Base-by-base conservation (phyloP, 1,140 invertebrate species). In the Drosophila bocki region DNA sequence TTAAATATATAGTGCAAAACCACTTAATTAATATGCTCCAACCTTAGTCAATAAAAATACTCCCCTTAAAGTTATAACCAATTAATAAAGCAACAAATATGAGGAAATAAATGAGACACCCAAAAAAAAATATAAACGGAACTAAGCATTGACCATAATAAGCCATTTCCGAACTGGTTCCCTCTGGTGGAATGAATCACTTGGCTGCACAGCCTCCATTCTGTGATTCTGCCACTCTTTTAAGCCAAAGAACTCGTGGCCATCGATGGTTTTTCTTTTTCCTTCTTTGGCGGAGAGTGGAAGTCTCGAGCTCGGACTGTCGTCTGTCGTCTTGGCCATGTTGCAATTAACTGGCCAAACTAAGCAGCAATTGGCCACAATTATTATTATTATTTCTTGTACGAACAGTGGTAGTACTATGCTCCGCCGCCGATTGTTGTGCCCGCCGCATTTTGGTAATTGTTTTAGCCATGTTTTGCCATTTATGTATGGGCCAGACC, bases 341-440 rank as follows among this genome's bases (percentile, higher is more conserved):
- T 90, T 84, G 84, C 84, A 88, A 88, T 88, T 88, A 88, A 88
- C 84, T 88, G 78, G 59, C 77, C 83, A 88, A 88, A 84, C 84
- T 88, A 88, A 88, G 80, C 85, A 88, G 77, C 84, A 88, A 88
- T 88, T 88, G 84, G 84, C 84, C 74, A 88, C 84, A 88, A 88
- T 88, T 88, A 88, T 88, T 90, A 88, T 87, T 87, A 82, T 88
- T 88, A 84, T 88, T 88, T 88, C 76, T 80, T 65, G 61, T 78
- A 80, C 80, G 80, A 69, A 19, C 53, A 22, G 33, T 39, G 19
- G 53, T 37, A 54, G 64, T 86, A 70, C 53, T 54, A 47, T 51
- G 71, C 56, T 67, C 33, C 33, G 51, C 51, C 33, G 47, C 44
- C 67, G 54, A 42, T 74, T 69, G 60, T 76, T 60, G 51, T 59